These are phyloP conservation scores for Phania funesta DNA, from an alignment of 2,888 invertebrate species.

Conservation along the genomic window DNA sequence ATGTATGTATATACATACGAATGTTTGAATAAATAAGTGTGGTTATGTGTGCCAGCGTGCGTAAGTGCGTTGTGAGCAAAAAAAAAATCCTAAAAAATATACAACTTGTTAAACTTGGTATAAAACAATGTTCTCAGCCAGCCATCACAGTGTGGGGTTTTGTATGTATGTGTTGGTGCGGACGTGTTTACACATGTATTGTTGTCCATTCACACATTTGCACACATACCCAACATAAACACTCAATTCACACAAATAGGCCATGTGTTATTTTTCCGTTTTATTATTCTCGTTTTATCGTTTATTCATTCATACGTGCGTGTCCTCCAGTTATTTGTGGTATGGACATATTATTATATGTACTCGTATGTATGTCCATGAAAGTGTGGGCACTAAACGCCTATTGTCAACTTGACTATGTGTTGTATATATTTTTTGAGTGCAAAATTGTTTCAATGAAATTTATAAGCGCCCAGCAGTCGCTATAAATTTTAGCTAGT, in stretches of 20 bases:
- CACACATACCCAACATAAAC: constrained; percentile 11
- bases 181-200: constrained; percentile 59
- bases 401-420: constrained; percentile 1
- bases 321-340: constrained; percentile 44
- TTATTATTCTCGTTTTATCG: constrained; percentile 53
- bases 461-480: neutral
- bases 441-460: constrained; percentile 1
- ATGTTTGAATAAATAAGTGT: neutral
- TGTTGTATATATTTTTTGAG: neutral
- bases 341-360: neutral
- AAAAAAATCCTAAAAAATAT: constrained; percentile 2
- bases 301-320: constrained; percentile 57
- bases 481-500: no score
- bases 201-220: constrained; percentile 54
- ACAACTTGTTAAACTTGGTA: constrained; percentile 54
- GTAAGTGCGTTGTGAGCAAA: constrained; percentile 19
- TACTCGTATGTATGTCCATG: neutral
- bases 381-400: neutral
- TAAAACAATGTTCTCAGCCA: constrained; percentile 47
- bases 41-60: constrained; percentile 1
- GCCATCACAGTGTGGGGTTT: constrained; percentile 1
- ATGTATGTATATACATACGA: neutral
- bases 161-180: constrained; percentile 67
- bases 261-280: constrained; percentile 32
- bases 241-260: neutral